These are phyloP conservation scores for Podargus strigoides DNA, from an alignment of 2,797 vertebrate species.

Conservation along the genomic window DNA sequence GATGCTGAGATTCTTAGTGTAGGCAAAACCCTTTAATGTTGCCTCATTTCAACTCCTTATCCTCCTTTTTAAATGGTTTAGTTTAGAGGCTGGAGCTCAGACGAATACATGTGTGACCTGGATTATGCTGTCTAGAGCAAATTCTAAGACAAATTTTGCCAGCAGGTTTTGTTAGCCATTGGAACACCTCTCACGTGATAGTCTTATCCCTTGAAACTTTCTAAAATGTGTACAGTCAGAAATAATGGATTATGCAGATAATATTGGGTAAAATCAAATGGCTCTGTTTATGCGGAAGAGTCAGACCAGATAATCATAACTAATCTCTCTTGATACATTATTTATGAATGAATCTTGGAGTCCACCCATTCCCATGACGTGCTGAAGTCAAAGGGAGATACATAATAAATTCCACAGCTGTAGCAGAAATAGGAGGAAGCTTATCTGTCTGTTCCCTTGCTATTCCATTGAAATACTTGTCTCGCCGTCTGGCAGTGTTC, in stretches of 20 bases:
- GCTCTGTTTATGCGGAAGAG: background rate
- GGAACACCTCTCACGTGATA: background rate
- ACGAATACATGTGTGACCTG: background rate
- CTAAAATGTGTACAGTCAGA: background rate
- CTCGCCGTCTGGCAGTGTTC: background rate
- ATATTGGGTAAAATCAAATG: background rate
- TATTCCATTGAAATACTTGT: background rate
- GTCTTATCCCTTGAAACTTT: background rate
- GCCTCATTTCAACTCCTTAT: slow-evolving; percentile 60
- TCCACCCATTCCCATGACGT: background rate
- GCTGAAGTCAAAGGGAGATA: background rate
- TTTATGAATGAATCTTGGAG: background rate
- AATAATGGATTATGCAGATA: background rate
- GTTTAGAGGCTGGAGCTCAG: slow-evolving; percentile 37
- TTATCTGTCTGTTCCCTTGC: background rate
- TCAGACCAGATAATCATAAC: background rate
- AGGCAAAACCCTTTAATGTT: background rate
- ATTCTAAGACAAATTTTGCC: slow-evolving; percentile 38
- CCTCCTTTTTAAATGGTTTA: slow-evolving; percentile 47
- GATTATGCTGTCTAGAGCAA: slow-evolving; percentile 52
- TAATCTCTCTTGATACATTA: background rate
- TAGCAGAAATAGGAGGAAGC: background rate
- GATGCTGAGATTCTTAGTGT: background rate
- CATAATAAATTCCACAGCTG: slow-evolving; percentile 8
- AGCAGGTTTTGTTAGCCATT: background rate